phyloP scores from a whole-genome alignment of 92 coral and sea anemone genomes.

The Phenganax marumi region DNA sequence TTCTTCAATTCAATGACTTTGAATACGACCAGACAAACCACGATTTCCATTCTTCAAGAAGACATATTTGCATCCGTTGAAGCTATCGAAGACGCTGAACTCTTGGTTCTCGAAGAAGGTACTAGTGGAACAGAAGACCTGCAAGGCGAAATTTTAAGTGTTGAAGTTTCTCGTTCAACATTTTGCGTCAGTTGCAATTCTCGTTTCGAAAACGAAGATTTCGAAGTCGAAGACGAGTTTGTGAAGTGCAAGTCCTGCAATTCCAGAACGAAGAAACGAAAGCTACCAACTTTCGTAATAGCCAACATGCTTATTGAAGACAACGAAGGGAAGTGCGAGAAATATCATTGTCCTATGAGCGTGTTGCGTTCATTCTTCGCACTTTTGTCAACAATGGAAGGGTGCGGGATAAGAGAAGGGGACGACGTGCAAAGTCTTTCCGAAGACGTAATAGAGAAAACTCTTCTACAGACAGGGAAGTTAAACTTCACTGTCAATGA shows the following conservation, averaged over 20 bases:
- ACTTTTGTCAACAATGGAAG: constrained; percentile 4
- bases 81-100: background rate
- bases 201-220: background rate
- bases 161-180: background rate
- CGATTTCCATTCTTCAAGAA: background rate
- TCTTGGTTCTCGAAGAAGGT: background rate
- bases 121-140: background rate
- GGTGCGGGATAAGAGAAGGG: background rate
- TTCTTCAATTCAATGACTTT: constrained; percentile 6
- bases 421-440: background rate
- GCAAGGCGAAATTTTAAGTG: background rate
- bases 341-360: constrained; percentile 5
- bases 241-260: constrained; percentile 12
- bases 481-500: background rate
- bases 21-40: constrained; percentile 11
- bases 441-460: background rate
- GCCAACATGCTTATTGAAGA: constrained; percentile 12
- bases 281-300: constrained; percentile 5
- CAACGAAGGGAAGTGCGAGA: background rate
- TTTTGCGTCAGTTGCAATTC: constrained; percentile 11
- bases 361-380: constrained; percentile 11
- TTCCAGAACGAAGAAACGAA: background rate
- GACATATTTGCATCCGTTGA: background rate
- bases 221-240: background rate
- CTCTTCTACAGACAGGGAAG: background rate